Evolutionary conservation across 1,140 invertebrate species (phyloP), one percentile per base, ranked within the genome.

Genomic region (Tetramorium alpestre): DNA sequence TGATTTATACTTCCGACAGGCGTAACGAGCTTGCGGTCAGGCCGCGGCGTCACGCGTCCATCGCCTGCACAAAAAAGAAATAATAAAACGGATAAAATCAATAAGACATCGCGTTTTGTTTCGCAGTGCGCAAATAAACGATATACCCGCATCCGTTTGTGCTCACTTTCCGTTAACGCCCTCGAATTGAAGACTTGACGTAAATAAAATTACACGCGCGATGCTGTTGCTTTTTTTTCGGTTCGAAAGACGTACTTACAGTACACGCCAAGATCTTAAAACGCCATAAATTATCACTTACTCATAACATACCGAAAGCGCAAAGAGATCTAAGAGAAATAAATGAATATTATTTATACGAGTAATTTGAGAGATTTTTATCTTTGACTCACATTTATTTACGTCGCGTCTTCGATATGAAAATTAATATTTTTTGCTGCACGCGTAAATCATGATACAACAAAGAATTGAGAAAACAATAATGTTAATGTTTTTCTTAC

Each of bases 1-100:
- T 91, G 81, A 91, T 91, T 91, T 91, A 91, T 91, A 91, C 88
- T 91, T 91, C 87, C 90, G 89, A 91, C 89, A 89, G 69, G 70
- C 87, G 80, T 89, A 91, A 91, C 90, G 90, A 91, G 89, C 87
- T 91, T 85, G 80, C 90, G 89, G 70, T 73, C 88, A 58, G 67
- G 62, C 65, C 58, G 78, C 58, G 70, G 69, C 84, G 49, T 89
- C 88, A 54, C 75, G 62, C 88, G 76, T 47, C 67, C 84, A 38
- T 72, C 62, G 51, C 69, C 47, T 72, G 73, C 22, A 11, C 13
- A 28, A 38, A 76, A 70, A 54, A 67, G n/a, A 67, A 67, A 47
- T 13, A 67, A 67, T 67, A 51, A 87, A 87, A 47, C 73, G 51
- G 44, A 33, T 28, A 44, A 73, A 75, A 87, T 73, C 85, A 60